Conservation (phyloP, 1,140 invertebrate species). For the Brachionus plicatilis region DNA sequence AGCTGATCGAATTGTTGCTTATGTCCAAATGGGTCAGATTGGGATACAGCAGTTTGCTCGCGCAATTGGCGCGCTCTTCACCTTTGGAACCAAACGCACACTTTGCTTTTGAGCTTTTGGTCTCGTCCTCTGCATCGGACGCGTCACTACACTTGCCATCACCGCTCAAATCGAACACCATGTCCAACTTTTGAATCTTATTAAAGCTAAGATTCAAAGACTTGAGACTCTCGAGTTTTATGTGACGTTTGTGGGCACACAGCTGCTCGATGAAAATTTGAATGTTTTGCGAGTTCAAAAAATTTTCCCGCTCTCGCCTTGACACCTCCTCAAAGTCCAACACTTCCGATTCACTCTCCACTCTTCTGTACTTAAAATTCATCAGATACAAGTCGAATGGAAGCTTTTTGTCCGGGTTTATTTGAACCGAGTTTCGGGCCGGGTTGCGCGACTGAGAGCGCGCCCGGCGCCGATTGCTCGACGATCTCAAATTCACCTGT, state of each 20-base stretch:
- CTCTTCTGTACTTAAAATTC: constrained; percentile 13
- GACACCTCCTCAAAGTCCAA: background rate
- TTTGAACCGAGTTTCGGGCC: background rate
- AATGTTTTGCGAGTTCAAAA: constrained; percentile 22
- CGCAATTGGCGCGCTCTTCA: background rate
- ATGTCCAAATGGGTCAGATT: constrained; percentile 89
- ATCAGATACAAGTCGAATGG: constrained; percentile 29
- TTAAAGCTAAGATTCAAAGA: constrained; percentile 41
- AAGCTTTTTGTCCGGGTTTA: background rate
- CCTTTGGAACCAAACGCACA: constrained; percentile 56
- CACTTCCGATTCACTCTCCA: background rate
- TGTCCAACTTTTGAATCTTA: constrained; percentile 12
- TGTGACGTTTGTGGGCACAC: constrained; percentile 34
- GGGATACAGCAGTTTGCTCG: constrained; percentile 73
- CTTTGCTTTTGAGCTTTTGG: background rate
- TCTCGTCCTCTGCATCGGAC: background rate
- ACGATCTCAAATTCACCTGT: background rate
- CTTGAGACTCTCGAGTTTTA: constrained; percentile 40
- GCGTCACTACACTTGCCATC: constrained; percentile 63
- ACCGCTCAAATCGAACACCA: constrained; percentile 19
- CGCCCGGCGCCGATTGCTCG: constrained; percentile 13
- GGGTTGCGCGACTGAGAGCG: constrained; percentile 26
- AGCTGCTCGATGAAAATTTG: constrained; percentile 33
- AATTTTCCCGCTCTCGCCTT: background rate
- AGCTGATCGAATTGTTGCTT: constrained; percentile 74